Evolutionary conservation across 2,113 vertebrate species (phyloP).

Genomic region (Dipodomys ordii): DNA sequence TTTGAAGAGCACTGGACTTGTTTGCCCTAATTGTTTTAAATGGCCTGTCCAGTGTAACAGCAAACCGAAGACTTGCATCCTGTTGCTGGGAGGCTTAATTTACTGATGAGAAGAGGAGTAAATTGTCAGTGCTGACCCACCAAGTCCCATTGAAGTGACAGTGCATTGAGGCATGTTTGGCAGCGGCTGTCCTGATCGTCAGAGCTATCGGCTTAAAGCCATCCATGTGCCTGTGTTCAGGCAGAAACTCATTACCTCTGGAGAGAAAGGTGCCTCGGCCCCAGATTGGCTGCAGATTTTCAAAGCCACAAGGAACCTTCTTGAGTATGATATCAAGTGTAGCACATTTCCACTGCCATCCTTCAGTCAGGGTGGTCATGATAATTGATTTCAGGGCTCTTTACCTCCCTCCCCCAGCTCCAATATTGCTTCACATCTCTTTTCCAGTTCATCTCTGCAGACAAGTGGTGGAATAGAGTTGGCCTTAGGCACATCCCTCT

Average conservation of each 20-base stretch:
- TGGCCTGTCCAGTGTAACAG: not conserved
- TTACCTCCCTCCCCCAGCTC: not conserved
- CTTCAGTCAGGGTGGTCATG: not conserved
- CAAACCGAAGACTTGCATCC: not conserved
- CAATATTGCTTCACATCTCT: not conserved
- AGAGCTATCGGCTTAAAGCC: not conserved
- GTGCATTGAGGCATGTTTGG: not conserved
- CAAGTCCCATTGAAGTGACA: not conserved
- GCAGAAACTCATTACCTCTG: not conserved
- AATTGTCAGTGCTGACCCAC: not conserved
- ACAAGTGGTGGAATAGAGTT: not conserved
- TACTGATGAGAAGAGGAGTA: not conserved
- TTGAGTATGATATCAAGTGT: not conserved
- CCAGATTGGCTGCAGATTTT: not conserved
- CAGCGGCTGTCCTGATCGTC: not conserved
- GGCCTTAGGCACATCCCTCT: not conserved
- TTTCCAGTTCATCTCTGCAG: not conserved
- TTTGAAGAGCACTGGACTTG: not conserved
- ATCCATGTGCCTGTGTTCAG: not conserved
- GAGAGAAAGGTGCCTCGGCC: not conserved
- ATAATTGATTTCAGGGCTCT: not conserved
- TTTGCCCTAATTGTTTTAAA: not conserved
- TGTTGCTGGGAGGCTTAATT: constrained; percentile 5
- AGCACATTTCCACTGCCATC: not conserved
- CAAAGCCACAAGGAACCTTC: not conserved